Conservation (phyloP, 2,113 vertebrate genomes). For the Cyrtonyx montezumae region DNA sequence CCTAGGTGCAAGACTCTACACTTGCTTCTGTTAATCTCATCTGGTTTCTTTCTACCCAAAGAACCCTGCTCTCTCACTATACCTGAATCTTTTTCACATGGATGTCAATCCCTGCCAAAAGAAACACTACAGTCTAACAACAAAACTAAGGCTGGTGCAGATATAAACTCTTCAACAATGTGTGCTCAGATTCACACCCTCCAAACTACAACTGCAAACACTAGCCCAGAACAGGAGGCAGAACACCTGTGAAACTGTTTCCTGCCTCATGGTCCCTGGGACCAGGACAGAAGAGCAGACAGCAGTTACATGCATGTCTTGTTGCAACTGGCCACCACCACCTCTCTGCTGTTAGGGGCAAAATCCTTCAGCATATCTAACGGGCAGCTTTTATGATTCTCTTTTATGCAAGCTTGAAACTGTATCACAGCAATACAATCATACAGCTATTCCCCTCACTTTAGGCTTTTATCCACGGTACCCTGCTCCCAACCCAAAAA, state of each 20-base stretch:
- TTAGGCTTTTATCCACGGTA: background rate
- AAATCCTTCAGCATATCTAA: background rate
- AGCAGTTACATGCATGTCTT: background rate
- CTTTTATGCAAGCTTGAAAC: background rate
- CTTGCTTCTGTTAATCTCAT: too few relatives aligned
- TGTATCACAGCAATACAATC: background rate
- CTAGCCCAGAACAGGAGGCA: background rate
- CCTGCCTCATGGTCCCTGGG: background rate
- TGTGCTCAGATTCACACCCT: background rate
- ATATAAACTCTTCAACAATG: background rate
- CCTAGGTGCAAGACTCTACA: too few relatives aligned
- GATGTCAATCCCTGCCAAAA: background rate
- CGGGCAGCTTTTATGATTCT: background rate
- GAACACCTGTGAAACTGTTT: background rate
- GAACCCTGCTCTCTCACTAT: background rate
- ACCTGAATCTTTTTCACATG: background rate
- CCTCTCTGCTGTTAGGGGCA: background rate
- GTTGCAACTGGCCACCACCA: accelerated
- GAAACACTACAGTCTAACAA: background rate
- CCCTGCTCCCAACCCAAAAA: background rate
- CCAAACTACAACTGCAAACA: background rate
- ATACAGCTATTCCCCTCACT: background rate
- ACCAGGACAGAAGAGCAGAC: background rate
- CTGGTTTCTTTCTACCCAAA: background rate
- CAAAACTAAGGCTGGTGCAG: background rate